Percentiles rank a stretch among this genome's conserved stretches.
Conservation (phyloP, 1,140 invertebrate genomes). For the Acromyrmex echinatior region DNA sequence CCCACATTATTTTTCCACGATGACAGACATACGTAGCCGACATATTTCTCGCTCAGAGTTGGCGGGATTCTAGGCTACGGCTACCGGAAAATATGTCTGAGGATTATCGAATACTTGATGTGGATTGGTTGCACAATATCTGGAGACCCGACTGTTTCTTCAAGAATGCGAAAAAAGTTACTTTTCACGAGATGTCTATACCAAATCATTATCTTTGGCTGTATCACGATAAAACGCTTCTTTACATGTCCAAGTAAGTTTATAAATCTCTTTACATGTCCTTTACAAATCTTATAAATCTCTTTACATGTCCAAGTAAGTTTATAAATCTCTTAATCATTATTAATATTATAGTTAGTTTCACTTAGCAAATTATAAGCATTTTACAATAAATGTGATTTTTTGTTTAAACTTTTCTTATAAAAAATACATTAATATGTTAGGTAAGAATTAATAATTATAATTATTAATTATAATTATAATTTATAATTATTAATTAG, state of each 20-base stretch:
- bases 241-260: slow-evolving; percentile 96
- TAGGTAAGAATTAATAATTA: background rate
- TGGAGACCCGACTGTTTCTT: slow-evolving; percentile 97
- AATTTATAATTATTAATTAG: background rate
- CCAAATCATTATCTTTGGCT: slow-evolving; percentile 97
- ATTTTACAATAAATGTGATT: background rate
- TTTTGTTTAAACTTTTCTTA: background rate
- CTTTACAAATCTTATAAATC: no score
- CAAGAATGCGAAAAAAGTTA: slow-evolving; percentile 97
- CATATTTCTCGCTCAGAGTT: slow-evolving; percentile 96
- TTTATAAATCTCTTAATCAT: slow-evolving; percentile 39
- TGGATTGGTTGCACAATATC: slow-evolving; percentile 96
- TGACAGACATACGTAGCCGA: slow-evolving; percentile 95
- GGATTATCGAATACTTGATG: slow-evolving; percentile 95
- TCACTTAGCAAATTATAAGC: background rate
- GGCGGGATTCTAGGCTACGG: slow-evolving; percentile 94
- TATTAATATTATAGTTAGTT: no score
- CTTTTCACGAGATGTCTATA: slow-evolving; percentile 97
- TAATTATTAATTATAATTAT: background rate
- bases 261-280: background rate
- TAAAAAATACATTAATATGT: background rate
- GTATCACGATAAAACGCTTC: slow-evolving; percentile 95
- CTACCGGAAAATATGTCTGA: slow-evolving; percentile 97
- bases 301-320: slow-evolving; percentile 96
- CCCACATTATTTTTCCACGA: slow-evolving; percentile 36